phyloP scores from a whole-genome alignment of 2,797 vertebrate species.

The Chaunax sp. region DNA sequence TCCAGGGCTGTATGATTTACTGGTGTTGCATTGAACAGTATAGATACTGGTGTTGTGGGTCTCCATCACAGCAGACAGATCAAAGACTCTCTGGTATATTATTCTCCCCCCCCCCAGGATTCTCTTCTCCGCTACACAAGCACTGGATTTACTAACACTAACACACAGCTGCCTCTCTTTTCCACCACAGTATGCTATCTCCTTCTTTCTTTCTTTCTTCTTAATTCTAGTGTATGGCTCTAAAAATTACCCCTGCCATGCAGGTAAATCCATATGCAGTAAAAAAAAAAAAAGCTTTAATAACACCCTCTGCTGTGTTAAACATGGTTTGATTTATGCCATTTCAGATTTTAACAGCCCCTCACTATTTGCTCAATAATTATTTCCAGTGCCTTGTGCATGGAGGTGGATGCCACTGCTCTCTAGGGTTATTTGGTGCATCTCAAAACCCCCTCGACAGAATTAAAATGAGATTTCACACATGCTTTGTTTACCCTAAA shows the following conservation, averaged over 20 bases:
- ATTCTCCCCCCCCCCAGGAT: conserved; percentile 5
- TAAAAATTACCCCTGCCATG: not conserved
- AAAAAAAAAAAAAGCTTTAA: conserved; percentile 15
- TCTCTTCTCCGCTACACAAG: conserved; percentile 23
- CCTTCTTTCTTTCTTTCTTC: not conserved
- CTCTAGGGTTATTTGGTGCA: not conserved
- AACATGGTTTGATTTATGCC: conserved; percentile 21
- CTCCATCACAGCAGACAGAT: conserved; percentile 40
- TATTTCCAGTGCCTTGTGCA: conserved; percentile 20
- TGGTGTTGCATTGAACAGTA: conserved; percentile 28
- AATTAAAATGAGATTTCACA: no score
- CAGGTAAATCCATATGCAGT: conserved; percentile 16
- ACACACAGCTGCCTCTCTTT: conserved; percentile 2
- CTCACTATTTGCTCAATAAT: conserved; percentile 24
- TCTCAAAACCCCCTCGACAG: not conserved
- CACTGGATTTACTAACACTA: not conserved
- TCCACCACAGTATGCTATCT: not conserved
- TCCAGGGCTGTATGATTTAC: conserved; percentile 37
- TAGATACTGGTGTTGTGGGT: conserved; percentile 33
- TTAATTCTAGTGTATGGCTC: not conserved
- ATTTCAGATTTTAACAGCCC: conserved; percentile 36
- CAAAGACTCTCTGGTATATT: conserved; percentile 36
- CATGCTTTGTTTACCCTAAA: no score
- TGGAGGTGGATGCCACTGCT: not conserved
- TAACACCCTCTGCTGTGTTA: conserved; percentile 8